phyloP scores from a whole-genome alignment of 2,797 vertebrate species.

The Coranthus polyacanthus region DNA sequence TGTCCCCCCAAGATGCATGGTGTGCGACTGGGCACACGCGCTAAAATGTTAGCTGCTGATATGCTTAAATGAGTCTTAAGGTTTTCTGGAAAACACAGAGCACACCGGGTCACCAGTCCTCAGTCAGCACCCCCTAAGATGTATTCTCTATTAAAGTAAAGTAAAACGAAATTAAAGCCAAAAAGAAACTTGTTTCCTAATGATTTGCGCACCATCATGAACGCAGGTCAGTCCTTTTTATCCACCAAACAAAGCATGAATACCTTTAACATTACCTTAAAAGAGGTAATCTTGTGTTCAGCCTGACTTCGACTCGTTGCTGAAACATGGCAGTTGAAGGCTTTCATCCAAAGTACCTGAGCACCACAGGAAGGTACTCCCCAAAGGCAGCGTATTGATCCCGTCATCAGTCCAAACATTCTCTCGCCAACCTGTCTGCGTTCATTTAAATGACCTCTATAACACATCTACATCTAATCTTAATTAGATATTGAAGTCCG shows the following conservation, averaged over 20 bases:
- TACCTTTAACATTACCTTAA: constrained; percentile 12
- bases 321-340: constrained; percentile 51
- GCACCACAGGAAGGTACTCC: constrained; percentile 49
- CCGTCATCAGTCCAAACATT: constrained; percentile 50
- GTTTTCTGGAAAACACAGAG: no score
- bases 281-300: constrained; percentile 18
- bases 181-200: no score
- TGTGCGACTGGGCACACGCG: neutral
- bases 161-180: neutral
- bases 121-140: neutral
- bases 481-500: constrained; percentile 85
- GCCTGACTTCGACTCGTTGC: constrained; percentile 18
- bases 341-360: constrained; percentile 45
- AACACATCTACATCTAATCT: constrained; percentile 83
- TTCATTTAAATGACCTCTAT: constrained; percentile 79
- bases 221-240: constrained; percentile 24
- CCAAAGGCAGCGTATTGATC: constrained; percentile 65
- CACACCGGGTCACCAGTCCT: neutral
- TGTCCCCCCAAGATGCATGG: neutral
- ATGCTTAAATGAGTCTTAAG: no score
- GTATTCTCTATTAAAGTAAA: constrained; percentile 2
- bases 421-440: constrained; percentile 55
- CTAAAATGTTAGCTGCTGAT: neutral
- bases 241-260: constrained; percentile 11
- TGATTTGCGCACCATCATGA: constrained; percentile 15